Conservation (phyloP, 2,113 vertebrate genomes). For the Protobothrops flavoviridis region DNA sequence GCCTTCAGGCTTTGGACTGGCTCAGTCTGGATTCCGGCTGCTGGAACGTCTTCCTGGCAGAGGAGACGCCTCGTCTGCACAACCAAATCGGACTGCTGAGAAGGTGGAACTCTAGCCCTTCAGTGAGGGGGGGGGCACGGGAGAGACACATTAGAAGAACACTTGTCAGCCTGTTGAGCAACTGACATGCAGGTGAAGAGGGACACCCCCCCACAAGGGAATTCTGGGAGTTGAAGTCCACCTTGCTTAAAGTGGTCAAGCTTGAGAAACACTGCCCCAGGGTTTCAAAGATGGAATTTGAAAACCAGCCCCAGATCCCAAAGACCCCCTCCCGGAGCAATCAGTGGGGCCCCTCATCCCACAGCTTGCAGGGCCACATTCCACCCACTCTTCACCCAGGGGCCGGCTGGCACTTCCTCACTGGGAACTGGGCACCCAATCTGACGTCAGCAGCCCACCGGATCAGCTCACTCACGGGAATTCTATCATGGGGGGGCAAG, state of each 20-base stretch:
- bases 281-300: not conserved
- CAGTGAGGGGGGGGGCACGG: fast-evolving
- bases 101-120: not conserved
- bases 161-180: not conserved
- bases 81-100: not conserved
- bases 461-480: slow-evolving; percentile 4
- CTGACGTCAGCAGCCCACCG: not conserved
- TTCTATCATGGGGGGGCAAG: not conserved
- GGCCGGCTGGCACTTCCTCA: not conserved
- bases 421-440: not conserved
- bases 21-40: not conserved
- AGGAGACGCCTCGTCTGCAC: not conserved
- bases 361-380: not conserved
- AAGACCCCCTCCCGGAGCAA: not conserved
- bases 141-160: not conserved
- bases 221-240: not conserved
- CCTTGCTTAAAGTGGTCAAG: not conserved
- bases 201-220: not conserved
- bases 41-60: not conserved
- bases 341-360: not conserved
- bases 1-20: not conserved
- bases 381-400: not conserved
- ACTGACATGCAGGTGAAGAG: not conserved
- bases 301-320: not conserved
- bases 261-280: not conserved